Conservation (phyloP, 1,140 invertebrate species). For the Nymphalis io region DNA sequence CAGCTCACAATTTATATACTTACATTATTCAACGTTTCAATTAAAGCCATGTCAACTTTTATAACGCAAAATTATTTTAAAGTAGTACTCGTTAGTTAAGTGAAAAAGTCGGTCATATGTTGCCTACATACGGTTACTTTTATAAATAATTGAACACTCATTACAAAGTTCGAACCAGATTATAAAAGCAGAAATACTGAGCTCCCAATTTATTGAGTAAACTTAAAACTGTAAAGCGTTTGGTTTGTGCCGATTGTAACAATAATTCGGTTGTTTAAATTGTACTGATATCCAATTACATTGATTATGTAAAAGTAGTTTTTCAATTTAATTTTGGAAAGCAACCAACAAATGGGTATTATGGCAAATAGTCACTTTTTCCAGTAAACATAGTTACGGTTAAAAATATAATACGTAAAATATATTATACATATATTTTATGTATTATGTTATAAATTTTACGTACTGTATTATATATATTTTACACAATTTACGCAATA, state of each 20-base stretch:
- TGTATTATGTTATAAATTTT: no score
- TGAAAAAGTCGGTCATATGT: constrained; percentile 32
- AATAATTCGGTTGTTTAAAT: constrained; percentile 5
- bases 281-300: neutral
- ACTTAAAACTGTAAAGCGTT: constrained; percentile 13
- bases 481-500: no score
- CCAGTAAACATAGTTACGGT: no score
- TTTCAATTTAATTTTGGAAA: no score
- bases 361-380: no score
- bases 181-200: constrained; percentile 33
- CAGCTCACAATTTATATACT: neutral
- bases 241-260: constrained; percentile 10
- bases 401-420: no score
- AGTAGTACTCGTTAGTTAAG: constrained; percentile 1
- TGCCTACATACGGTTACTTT: constrained; percentile 23
- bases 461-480: no score
- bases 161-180: constrained; percentile 29
- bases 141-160: constrained; percentile 42
- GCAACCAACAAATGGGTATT: no score
- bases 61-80: constrained; percentile 17
- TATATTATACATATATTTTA: no score
- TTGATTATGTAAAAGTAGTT: no score
- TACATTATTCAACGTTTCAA: constrained; percentile 11
- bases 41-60: constrained; percentile 18
- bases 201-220: constrained; percentile 32